phyloP scores from a whole-genome alignment of 1,140 invertebrate species.

The Agrilus planipennis region DNA sequence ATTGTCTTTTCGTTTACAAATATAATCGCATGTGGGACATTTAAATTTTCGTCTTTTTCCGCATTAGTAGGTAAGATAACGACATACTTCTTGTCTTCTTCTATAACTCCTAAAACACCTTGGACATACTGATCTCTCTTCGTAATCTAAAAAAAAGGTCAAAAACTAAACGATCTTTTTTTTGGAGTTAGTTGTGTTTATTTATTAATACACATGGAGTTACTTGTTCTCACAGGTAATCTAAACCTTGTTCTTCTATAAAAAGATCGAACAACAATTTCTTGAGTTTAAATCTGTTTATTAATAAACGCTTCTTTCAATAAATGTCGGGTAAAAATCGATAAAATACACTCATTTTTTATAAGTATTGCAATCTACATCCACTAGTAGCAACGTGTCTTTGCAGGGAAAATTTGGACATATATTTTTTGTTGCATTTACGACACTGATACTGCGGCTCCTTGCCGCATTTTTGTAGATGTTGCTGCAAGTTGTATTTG shows the following conservation, averaged over 20 bases:
- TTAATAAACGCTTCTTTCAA: too few species aligned
- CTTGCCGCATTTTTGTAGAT: too few species aligned
- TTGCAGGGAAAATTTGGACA: too few species aligned
- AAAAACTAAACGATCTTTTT: not conserved
- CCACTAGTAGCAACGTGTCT: too few species aligned
- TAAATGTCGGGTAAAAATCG: too few species aligned
- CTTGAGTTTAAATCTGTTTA: too few species aligned
- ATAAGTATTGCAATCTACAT: too few species aligned
- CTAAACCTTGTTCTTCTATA: not conserved
- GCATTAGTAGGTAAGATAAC: slow-evolving; percentile 21
- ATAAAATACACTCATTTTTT: too few species aligned
- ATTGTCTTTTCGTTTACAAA: slow-evolving; percentile 30
- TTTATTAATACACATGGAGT: not conserved
- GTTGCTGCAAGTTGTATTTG: too few species aligned
- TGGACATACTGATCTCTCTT: slow-evolving; percentile 6
- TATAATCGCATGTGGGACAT: slow-evolving; percentile 34
- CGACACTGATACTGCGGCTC: too few species aligned
- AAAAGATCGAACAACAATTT: too few species aligned
- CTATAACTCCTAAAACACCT: slow-evolving; percentile 44
- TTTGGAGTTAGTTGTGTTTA: not conserved
- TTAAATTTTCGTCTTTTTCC: slow-evolving; percentile 36
- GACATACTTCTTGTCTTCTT: slow-evolving; percentile 39
- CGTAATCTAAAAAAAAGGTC: not conserved
- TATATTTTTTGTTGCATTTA: too few species aligned
- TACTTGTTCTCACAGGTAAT: not conserved